A percentile compares a stretch with the other conserved stretches of the same genome.
Evolutionary conservation across 1,140 invertebrate species (phyloP).

Genomic region (Elymnias hypermnestra): DNA sequence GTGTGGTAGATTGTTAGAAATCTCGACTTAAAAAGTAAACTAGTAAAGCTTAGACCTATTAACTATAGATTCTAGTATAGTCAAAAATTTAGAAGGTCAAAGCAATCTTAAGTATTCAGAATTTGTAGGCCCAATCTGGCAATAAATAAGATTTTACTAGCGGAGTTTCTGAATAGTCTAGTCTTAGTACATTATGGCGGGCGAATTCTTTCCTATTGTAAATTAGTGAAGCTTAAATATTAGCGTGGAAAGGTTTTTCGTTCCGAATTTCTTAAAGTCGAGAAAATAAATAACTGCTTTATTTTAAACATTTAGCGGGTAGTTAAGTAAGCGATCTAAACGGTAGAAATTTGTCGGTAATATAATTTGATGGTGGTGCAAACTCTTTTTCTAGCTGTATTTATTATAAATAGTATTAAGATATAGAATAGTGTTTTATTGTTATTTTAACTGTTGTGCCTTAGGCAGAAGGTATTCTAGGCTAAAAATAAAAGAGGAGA

Average conservation of each 20-base stretch:
- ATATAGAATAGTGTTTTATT: constrained; percentile 52
- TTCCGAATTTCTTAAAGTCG: constrained; percentile 17
- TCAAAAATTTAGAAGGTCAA: constrained; percentile 39
- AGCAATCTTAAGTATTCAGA: constrained; percentile 33
- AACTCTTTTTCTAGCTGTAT: constrained; percentile 61
- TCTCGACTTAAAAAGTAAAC: constrained; percentile 31
- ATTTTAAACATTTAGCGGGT: constrained; percentile 36
- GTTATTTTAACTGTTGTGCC: constrained; percentile 50
- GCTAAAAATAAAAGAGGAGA: constrained; percentile 27
- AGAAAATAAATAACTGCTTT: constrained; percentile 20
- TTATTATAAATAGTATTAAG: constrained; percentile 59
- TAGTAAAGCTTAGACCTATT: constrained; percentile 41
- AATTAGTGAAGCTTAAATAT: constrained; percentile 52
- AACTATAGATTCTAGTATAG: constrained; percentile 56
- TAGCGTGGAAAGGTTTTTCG: constrained; percentile 26
- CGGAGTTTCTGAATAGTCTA: constrained; percentile 52
- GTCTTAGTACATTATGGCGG: constrained; percentile 48
- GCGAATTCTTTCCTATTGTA: constrained; percentile 42
- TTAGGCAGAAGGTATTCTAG: constrained; percentile 53
- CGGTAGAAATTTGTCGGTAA: constrained; percentile 46
- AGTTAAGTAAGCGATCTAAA: constrained; percentile 42
- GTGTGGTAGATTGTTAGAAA: constrained; percentile 55
- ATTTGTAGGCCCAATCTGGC: constrained; percentile 51
- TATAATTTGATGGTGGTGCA: constrained; percentile 69
- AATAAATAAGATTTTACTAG: constrained; percentile 50